These are phyloP conservation scores for Talpa occidentalis DNA, from an alignment of 2,113 vertebrate species.

Conservation along the genomic window DNA sequence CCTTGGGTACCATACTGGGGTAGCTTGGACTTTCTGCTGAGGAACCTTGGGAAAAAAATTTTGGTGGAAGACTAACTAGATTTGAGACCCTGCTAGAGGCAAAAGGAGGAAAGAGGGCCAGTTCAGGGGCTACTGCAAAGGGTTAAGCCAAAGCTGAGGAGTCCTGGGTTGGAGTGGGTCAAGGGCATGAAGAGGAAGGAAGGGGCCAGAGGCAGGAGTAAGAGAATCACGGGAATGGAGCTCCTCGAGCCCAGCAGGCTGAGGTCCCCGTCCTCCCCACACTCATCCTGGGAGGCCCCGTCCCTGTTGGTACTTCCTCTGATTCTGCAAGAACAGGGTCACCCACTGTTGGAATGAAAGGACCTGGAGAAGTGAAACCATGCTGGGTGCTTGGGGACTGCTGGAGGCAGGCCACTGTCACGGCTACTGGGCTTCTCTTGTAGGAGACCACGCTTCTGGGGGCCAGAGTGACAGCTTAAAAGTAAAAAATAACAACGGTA, in stretches of 20 bases:
- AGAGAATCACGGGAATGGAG: fast-evolving
- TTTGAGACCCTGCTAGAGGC: neutral
- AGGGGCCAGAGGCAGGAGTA: fast-evolving
- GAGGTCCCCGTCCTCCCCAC: neutral
- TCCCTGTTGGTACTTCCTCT: neutral
- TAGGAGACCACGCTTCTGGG: neutral
- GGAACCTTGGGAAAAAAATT: neutral
- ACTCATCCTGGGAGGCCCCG: neutral
- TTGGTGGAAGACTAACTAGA: neutral
- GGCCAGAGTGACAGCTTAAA: neutral
- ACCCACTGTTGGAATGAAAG: neutral
- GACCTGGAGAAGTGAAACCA: constrained; percentile 4
- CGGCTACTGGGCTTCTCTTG: neutral
- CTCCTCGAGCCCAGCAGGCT: neutral
- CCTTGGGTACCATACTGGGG: neutral
- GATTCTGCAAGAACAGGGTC: neutral
- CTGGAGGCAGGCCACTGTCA: neutral
- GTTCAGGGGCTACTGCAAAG: neutral
- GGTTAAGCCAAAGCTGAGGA: neutral
- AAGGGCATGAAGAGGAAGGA: fast-evolving
- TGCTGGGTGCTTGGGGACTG: fast-evolving
- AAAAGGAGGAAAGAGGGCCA: neutral
- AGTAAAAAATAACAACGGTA: too few species aligned
- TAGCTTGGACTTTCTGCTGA: neutral
- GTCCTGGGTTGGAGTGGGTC: neutral